Evolutionary conservation across 2,797 vertebrate genomes (phyloP), one percentile per base, ranked within the genome.

Genomic region (Poecilia wingei): DNA sequence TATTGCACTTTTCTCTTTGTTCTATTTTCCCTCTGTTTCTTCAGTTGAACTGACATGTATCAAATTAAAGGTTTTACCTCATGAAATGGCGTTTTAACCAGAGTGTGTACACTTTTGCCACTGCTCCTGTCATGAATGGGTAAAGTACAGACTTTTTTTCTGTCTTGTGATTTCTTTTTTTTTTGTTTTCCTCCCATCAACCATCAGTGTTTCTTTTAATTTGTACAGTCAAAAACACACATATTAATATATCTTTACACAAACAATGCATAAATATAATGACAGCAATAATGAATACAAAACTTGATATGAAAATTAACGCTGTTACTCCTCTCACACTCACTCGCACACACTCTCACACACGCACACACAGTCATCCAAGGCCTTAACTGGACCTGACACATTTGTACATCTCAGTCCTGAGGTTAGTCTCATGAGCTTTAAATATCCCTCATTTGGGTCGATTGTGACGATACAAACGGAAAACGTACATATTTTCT

Each of bases 221-320:
- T 93, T 87, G 79, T 61, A 90, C 80, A 88, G 78, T 88, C 84
- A 84, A 86, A 74, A 81, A 87, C 79, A 91, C 89, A 91, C n/a
- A 86, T 75, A 86, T 72, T 87, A 83, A 87, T 78, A 77, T 82
- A 85, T 74, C 78, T 89, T 86, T 90, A 91, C 89, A 92, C 86
- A 91, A 92, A 91, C 81, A 85, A 91, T 84, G 82, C 86, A 88
- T 81, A 75, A 84, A 78, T 79, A 84, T 72, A 81, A 86, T 79
- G 82, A 86, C 76, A 76, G 47, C 31, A 89, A 84, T 79, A 82
- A 85, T 87, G 55, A 53, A 84, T 89, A 91, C 72, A 91, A 91
- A 91, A 91, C 16, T 73, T 36, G 8, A 82, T 82, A 83, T 87
- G 88, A 90, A 90, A 91, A 84, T 81, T 73, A 84, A 77, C 57